Evolutionary conservation across 2,113 vertebrate species (phyloP).

Genomic region (Gobiocypris rarus): DNA sequence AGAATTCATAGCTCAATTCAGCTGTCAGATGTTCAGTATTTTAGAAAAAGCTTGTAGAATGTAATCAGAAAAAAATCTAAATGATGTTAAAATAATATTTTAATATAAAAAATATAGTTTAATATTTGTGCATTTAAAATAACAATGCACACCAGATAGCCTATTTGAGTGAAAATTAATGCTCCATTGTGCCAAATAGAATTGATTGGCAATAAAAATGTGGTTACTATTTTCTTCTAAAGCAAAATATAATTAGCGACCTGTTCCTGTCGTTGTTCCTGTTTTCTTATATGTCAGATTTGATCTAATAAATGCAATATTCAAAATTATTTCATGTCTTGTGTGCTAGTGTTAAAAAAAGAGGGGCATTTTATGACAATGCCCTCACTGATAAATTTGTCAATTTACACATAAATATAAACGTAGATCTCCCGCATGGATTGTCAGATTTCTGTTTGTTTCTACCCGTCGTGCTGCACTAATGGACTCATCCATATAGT

Average conservation of each 20-base stretch:
- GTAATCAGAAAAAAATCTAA: background rate
- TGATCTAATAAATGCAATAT: background rate
- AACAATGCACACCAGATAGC: background rate
- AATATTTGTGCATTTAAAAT: background rate
- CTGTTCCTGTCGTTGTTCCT: background rate
- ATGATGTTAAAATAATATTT: background rate
- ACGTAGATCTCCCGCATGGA: background rate
- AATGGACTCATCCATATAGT: constrained; percentile 45
- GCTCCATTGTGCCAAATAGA: background rate
- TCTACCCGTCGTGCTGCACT: background rate
- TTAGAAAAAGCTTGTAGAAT: background rate
- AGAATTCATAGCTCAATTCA: background rate
- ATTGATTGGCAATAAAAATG: background rate
- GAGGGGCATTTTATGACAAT: background rate
- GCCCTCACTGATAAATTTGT: background rate
- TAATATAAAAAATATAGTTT: background rate
- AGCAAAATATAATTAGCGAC: background rate
- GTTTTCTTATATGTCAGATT: background rate
- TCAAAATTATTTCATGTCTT: background rate
- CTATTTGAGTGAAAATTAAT: background rate
- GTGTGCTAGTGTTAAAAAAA: background rate
- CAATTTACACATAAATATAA: background rate
- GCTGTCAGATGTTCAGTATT: background rate
- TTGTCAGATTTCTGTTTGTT: background rate
- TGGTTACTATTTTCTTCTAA: background rate